These are phyloP conservation scores for Silurus lanzhouensis DNA, from an alignment of 2,797 vertebrate species.

Conservation along the genomic window DNA sequence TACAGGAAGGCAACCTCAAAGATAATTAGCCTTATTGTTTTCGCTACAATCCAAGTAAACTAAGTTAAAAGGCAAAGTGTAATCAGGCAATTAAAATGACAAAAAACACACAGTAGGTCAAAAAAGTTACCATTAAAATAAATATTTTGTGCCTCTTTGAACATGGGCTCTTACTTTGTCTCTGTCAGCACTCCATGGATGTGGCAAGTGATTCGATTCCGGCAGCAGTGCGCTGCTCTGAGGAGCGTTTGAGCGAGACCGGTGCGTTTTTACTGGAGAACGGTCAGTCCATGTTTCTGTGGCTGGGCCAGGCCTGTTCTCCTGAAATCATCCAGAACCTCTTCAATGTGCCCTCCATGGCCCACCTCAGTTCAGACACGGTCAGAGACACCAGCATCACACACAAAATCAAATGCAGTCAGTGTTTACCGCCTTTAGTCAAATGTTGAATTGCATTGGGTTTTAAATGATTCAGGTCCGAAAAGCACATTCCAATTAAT, in stretches of 20 bases:
- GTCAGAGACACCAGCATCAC: constrained; percentile 69
- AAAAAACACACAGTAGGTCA: background rate
- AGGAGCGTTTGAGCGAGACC: constrained; percentile 85
- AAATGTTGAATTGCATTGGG: background rate
- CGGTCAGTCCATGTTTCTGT: constrained; percentile 85
- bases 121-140: background rate
- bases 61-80: background rate
- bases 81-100: background rate
- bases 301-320: constrained; percentile 84
- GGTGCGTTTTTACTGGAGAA: constrained; percentile 90
- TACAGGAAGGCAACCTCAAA: background rate
- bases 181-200: constrained; percentile 83
- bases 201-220: constrained; percentile 71
- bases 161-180: background rate
- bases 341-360: constrained; percentile 88
- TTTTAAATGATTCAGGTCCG: background rate
- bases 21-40: too few species aligned
- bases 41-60: too few species aligned
- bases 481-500: background rate
- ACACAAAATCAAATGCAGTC: background rate
- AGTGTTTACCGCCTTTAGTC: background rate
- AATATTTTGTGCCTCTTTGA: background rate
- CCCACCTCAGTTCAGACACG: constrained; percentile 80
- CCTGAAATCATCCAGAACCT: constrained; percentile 89
- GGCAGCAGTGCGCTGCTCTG: constrained; percentile 84